Conservation (phyloP, 2,113 vertebrate genomes). For the Aldabrachelys gigantea region DNA sequence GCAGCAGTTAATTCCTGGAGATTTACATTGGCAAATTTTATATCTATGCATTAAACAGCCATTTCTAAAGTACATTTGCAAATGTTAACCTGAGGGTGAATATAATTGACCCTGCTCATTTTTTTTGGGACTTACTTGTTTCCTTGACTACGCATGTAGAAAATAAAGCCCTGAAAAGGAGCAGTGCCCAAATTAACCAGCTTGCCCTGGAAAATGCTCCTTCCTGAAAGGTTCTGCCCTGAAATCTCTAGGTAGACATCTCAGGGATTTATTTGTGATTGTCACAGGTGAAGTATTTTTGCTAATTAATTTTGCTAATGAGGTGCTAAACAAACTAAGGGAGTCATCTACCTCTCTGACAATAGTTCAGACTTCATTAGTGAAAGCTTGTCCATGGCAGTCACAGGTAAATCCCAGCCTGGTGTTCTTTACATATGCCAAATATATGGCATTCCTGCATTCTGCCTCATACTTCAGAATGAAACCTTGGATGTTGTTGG, state of each 20-base stretch:
- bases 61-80: constrained; percentile 8
- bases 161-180: neutral
- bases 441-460: neutral
- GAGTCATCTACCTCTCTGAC: constrained; percentile 39
- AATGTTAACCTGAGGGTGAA: neutral
- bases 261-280: constrained; percentile 52
- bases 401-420: constrained; percentile 23
- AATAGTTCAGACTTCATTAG: constrained; percentile 56
- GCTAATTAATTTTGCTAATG: constrained; percentile 71
- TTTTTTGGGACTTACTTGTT: constrained; percentile 26
- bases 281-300: constrained; percentile 42
- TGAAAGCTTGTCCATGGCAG: neutral
- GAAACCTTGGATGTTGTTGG: neutral
- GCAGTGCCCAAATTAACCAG: neutral
- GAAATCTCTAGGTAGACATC: constrained; percentile 49
- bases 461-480: neutral
- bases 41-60: constrained; percentile 20
- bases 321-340: constrained; percentile 62
- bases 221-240: neutral
- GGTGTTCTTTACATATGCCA: neutral
- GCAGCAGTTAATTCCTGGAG: neutral
- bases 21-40: neutral
- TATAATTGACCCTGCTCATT: constrained; percentile 5
- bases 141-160: neutral
- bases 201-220: neutral